Percentiles rank a stretch among this genome's conserved stretches.
phyloP scores from a whole-genome alignment of 2,888 invertebrate genomes.

The Pandemis heparana region DNA sequence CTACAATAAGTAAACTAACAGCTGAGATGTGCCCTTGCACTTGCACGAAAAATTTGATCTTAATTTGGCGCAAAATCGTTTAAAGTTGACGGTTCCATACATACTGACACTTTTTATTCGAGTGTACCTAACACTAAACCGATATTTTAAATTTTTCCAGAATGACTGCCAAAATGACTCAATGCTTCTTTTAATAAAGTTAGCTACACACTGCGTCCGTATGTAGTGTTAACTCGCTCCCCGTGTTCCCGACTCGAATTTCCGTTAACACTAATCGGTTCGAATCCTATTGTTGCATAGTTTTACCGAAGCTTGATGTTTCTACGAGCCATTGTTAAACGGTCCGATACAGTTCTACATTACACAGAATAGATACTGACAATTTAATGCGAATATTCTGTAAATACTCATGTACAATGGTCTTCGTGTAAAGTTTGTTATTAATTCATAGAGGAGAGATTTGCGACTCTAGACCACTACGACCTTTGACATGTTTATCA shows the following conservation, averaged over 20 bases:
- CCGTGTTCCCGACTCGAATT: constrained; percentile 40
- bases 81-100: too few relatives aligned
- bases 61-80: too few relatives aligned
- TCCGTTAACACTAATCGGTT: constrained; percentile 49
- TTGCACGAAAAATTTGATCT: too few relatives aligned
- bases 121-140: too few relatives aligned
- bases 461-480: too few relatives aligned
- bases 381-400: constrained; percentile 24
- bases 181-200: not conserved
- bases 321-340: constrained; percentile 34
- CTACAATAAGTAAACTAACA: too few relatives aligned
- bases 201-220: not conserved
- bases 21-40: too few relatives aligned
- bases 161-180: not conserved
- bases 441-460: not conserved
- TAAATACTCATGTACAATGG: not conserved
- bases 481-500: too few relatives aligned
- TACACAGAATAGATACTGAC: constrained; percentile 33
- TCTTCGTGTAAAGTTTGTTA: constrained; percentile 30
- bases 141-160: too few relatives aligned
- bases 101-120: too few relatives aligned
- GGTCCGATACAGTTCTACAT: constrained; percentile 15
- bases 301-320: constrained; percentile 49
- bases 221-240: constrained; percentile 9
- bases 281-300: constrained; percentile 52